Base-by-base conservation (phyloP, 2,113 vertebrate species). In the Sceloporus undulatus region DNA sequence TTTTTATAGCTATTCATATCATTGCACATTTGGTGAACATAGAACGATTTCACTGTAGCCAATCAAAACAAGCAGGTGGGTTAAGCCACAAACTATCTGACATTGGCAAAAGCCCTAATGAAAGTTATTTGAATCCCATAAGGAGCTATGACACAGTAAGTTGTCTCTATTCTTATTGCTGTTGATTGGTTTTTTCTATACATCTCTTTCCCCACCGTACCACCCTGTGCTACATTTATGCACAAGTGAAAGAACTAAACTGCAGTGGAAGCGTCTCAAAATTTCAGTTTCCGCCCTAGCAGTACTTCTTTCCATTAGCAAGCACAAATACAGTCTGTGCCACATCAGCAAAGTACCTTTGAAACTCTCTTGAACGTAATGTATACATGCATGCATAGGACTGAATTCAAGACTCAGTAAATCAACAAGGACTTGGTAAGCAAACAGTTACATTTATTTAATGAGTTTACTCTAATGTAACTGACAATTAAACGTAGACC, bases 121-220 rank as follows among this genome's bases (percentile, higher is more conserved):
- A 98, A 93, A 97, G 93, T 92, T 98, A 97, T 94, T 93, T 98
- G 93, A 98, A 97, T 91, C 97, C 97, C 74, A 94, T 98, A 90
- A 96, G 97, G 89, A 96, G 94, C 85, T 93, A 95, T 74, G 92
- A 95, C 86, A 93, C 90, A 0, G 97, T 97, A 96, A 96, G 97
- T 90, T 89, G 87, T 38, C 84, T 80, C 42, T 85, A 84, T 40
- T 59, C 11, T 74, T 42, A 25, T 77, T 77, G 38, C 42, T 62
- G 6, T 29, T 48, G 56, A 6, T 27, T 38, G 9, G 21, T 71
- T 94, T 92, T 54, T 48, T 93, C 66, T 77, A 87, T 82, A 89
- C 80, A 90, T 13, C 25, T 18, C 16, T 23, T 73, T n/a, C 77
- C 9, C 19, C 9, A 8, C 8, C 29, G 19, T 48, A 48, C 3